Evolutionary conservation across 2,888 invertebrate genomes (phyloP), one percentile per base, ranked within the genome.

Genomic region (Dioctria linearis): DNA sequence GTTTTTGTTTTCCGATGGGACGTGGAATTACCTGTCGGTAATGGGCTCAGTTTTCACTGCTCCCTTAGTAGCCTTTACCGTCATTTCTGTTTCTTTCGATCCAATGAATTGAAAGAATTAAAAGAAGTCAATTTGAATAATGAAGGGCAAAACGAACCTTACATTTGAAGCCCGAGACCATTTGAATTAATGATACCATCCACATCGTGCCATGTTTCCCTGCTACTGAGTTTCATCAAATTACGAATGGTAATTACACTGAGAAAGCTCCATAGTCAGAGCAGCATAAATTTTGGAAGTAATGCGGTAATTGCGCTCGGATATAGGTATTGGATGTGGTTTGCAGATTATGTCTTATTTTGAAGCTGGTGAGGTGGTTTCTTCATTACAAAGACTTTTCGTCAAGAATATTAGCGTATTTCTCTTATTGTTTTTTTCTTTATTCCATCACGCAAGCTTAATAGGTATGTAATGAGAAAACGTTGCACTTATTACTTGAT

Each of bases 61-160:
- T 13, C 8, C 75, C 75, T 61, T 57, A 39, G 39, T 13, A n/a
- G 42, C 75, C 75, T 46, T 59, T 51, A 39, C 75, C 25, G 54
- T 40, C 71, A 71, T 46, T 61, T 43, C 59, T n/a, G 39, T 75
- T 61, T 25, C 40, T 61, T 37, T 49, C 37, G 13, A 75, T 75
- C 75, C 43, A 42, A 59, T 43, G 61, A 75, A 75, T 73, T 54
- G 54, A 73, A 73, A 73, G 73, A 73, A 73, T 75, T 75, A 75
- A 75, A 75, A 75, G 75, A 75, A 75, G 59, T 59, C 75, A 75
- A 75, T 75, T 75, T 75, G 75, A 75, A 75, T 75, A 75, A 75
- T 75, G 75, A 75, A 75, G 75, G 75, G 59, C 59, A 75, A 75
- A 75, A 75, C 59, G 75, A 59, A 59, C 75, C 75, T 59, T 25